phyloP scores from a whole-genome alignment of 2,113 vertebrate genomes.

The Xyrauchen texanus region DNA sequence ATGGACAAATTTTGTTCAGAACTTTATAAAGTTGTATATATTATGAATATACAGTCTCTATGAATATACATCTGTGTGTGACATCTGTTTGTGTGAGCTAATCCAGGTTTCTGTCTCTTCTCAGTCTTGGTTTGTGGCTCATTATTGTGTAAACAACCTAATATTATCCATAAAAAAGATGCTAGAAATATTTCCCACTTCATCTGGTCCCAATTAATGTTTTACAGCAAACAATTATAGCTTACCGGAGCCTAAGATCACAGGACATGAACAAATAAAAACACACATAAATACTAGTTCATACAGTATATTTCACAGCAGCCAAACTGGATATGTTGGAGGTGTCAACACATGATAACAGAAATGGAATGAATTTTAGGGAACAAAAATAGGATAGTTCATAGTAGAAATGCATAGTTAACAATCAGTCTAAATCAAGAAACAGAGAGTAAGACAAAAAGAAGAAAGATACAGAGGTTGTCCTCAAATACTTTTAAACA shows the following conservation, averaged over 20 bases:
- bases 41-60: neutral
- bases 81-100: neutral
- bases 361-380: conserved; percentile 49
- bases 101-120: conserved; percentile 25
- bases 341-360: conserved; percentile 68
- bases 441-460: conserved; percentile 28
- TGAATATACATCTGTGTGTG: neutral
- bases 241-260: conserved; percentile 61
- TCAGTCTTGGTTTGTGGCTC: conserved; percentile 54
- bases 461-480: neutral
- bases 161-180: conserved; percentile 77
- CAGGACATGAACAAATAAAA: conserved; percentile 19
- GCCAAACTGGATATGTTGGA: conserved; percentile 65
- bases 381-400: conserved; percentile 34
- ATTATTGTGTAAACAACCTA: conserved; percentile 75
- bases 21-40: too few relatives aligned
- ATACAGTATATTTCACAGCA: conserved; percentile 28
- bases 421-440: conserved; percentile 63
- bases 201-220: conserved; percentile 77
- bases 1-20: too few relatives aligned
- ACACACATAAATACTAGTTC: neutral
- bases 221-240: conserved; percentile 75
- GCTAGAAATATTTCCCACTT: conserved; percentile 71
- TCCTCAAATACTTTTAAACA: conserved; percentile 15
- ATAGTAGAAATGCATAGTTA: conserved; percentile 51